A percentile compares a stretch with the other conserved stretches of the same genome.
Conservation (phyloP, 2,888 invertebrate species). For the Patella caerulea region DNA sequence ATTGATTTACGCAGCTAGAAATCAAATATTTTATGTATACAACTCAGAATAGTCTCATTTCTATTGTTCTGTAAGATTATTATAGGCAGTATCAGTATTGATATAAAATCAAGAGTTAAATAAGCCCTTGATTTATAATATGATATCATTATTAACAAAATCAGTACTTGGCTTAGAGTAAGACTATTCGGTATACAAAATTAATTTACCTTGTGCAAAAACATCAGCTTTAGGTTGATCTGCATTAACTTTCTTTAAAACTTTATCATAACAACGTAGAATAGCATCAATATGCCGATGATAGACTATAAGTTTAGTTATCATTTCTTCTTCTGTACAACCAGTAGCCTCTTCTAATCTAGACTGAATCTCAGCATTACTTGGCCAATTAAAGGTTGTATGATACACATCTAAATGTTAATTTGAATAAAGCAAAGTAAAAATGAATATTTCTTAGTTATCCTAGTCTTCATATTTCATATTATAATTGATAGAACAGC, state of each 20-base stretch:
- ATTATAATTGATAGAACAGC: no score
- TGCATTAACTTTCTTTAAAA: constrained; percentile 66
- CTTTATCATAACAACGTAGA: constrained; percentile 55
- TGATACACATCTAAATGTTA: constrained; percentile 68
- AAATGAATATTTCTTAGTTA: no score
- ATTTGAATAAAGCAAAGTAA: neutral
- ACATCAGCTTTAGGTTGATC: constrained; percentile 72
- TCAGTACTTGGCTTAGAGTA: no score
- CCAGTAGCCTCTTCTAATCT: constrained; percentile 63
- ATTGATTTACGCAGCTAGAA: no score
- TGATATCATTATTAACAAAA: no score
- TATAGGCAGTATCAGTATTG: no score
- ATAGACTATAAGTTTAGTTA: constrained; percentile 63
- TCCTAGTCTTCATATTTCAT: no score
- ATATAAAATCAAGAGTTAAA: no score
- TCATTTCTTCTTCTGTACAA: constrained; percentile 64
- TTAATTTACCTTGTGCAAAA: constrained; percentile 65
- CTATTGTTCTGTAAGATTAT: no score
- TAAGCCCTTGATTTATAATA: no score
- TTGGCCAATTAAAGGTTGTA: constrained; percentile 70
- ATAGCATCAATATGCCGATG: constrained; percentile 67
- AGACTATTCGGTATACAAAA: neutral
- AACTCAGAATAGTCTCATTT: no score
- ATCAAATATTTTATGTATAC: no score
- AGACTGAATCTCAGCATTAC: constrained; percentile 57